Percentiles rank a stretch among this genome's conserved stretches.
Conservation (phyloP, 2,113 vertebrate genomes). For the Sinocyclocheilus grahami region DNA sequence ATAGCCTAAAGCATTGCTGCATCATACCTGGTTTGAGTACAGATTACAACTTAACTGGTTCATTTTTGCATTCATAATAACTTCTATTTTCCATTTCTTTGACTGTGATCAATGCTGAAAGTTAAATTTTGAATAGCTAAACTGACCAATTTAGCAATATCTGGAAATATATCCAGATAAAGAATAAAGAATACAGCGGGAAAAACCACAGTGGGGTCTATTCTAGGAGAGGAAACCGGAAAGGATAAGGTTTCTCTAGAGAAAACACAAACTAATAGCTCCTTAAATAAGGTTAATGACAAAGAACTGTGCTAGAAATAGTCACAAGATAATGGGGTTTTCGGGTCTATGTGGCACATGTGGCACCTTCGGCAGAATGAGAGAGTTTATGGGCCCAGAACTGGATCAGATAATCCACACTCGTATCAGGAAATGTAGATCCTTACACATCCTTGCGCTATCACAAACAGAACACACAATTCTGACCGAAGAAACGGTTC, state of each 20-base stretch:
- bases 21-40: not conserved
- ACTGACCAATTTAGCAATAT: not conserved
- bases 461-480: conserved; percentile 10
- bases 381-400: conserved; percentile 24
- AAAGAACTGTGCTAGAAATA: not conserved
- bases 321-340: conserved; percentile 28
- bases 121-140: not conserved
- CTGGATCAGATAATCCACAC: conserved; percentile 19
- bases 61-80: not conserved
- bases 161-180: not conserved
- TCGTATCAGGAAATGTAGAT: not conserved
- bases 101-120: not conserved
- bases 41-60: not conserved
- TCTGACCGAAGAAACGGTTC: not conserved
- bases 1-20: not conserved
- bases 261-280: conserved; percentile 14
- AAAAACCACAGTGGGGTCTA: conserved; percentile 22
- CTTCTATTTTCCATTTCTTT: not conserved
- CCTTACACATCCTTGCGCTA: not conserved
- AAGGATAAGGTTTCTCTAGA: conserved; percentile 1
- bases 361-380: conserved; percentile 11
- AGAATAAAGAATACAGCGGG: not conserved
- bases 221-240: conserved; percentile 20
- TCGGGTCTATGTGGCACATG: conserved; percentile 14
- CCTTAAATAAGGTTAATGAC: conserved; percentile 21